Evolutionary conservation across 2,797 vertebrate species (phyloP).

Genomic region (Sarcophilus harrisii): DNA sequence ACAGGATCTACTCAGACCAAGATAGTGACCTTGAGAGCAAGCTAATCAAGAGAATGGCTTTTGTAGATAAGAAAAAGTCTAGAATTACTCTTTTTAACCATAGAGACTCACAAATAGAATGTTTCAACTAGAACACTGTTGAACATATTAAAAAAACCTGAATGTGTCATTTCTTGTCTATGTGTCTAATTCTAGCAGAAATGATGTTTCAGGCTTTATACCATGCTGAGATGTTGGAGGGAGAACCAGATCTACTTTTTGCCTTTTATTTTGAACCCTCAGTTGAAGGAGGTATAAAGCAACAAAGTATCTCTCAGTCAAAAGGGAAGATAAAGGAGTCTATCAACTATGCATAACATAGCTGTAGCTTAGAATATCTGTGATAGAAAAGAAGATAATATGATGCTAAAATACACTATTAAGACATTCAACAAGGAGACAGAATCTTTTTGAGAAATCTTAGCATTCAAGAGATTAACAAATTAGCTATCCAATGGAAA

Average conservation of each 20-base stretch:
- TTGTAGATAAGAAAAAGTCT: background rate
- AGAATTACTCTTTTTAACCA: background rate
- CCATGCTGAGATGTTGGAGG: background rate
- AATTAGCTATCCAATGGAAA: background rate
- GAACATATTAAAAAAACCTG: background rate
- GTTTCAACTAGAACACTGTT: background rate
- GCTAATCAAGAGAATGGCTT: background rate
- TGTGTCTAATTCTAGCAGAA: background rate
- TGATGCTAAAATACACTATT: background rate
- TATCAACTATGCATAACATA: background rate
- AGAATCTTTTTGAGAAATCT: background rate
- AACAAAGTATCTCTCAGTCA: background rate
- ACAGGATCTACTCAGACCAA: background rate
- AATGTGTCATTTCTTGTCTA: background rate
- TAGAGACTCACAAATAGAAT: background rate
- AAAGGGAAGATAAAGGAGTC: background rate
- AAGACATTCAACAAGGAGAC: background rate
- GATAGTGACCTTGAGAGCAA: background rate
- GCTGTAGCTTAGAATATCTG: background rate
- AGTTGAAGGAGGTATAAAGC: background rate
- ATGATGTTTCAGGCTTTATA: background rate
- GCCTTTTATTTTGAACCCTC: background rate
- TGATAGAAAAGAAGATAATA: background rate
- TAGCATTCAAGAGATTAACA: background rate
- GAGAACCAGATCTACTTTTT: background rate